Evolutionary conservation across 2,888 invertebrate genomes (phyloP).

Genomic region (Elgonia sp.): DNA sequence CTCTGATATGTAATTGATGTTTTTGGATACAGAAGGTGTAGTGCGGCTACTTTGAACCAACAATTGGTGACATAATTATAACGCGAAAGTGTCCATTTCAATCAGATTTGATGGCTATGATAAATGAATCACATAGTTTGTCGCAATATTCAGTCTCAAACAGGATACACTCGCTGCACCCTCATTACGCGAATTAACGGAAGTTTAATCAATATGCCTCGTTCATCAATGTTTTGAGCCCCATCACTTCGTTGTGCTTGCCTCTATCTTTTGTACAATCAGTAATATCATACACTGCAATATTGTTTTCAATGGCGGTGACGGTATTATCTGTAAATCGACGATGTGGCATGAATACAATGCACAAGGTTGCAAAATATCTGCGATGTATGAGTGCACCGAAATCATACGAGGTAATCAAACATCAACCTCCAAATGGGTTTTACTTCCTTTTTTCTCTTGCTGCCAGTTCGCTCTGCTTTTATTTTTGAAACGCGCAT

Average conservation of each 20-base stretch:
- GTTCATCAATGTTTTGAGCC: conserved; percentile 67
- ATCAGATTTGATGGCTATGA: conserved; percentile 69
- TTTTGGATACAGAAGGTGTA: conserved; percentile 20
- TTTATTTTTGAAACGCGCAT: conserved; percentile 31
- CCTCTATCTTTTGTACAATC: conserved; percentile 71
- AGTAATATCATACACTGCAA: conserved; percentile 63
- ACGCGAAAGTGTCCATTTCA: conserved; percentile 67
- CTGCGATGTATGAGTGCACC: conserved; percentile 17
- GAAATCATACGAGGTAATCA: conserved; percentile 3
- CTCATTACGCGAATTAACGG: conserved; percentile 78
- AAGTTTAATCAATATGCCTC: conserved; percentile 71
- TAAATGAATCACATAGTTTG: conserved; percentile 72
- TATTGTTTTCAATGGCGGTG: conserved; percentile 56
- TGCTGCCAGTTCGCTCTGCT: neutral
- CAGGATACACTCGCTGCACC: conserved; percentile 69
- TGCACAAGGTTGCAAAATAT: conserved; percentile 29
- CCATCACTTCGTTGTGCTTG: conserved; percentile 56
- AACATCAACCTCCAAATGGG: neutral
- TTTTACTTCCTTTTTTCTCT: neutral
- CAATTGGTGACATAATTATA: conserved; percentile 71
- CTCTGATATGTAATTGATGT: conserved; percentile 42
- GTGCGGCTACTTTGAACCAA: conserved; percentile 61
- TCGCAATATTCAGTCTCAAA: conserved; percentile 70
- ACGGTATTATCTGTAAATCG: conserved; percentile 60
- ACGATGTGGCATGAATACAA: conserved; percentile 57